These are phyloP conservation scores for Drosophila incognita DNA, from an alignment of 2,888 invertebrate genomes.

Conservation along the genomic window DNA sequence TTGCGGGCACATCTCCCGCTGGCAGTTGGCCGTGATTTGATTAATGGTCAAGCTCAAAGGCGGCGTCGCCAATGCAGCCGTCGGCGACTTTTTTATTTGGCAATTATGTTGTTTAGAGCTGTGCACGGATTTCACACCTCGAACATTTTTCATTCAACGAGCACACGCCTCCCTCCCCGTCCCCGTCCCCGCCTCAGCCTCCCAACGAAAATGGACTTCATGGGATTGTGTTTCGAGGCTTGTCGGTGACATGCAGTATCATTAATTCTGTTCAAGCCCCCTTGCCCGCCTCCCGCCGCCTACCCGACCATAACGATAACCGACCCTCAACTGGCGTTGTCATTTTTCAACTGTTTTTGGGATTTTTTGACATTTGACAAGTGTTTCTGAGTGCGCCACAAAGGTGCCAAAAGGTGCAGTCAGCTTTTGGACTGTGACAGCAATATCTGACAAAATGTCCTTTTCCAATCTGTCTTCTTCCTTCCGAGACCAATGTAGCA, in stretches of 20 bases:
- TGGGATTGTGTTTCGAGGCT: conserved; percentile 81
- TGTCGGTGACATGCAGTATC: conserved; percentile 82
- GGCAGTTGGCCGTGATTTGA: conserved; percentile 60
- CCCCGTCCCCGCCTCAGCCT: not conserved
- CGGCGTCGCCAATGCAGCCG: conserved; percentile 36
- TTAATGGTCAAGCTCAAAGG: conserved; percentile 70
- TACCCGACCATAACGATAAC: no score
- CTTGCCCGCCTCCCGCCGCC: not conserved
- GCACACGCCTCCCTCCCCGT: conserved; percentile 4
- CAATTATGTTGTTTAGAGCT: conserved; percentile 80
- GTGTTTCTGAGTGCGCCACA: conserved; percentile 65
- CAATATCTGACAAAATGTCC: conserved; percentile 13
- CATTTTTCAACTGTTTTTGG: conserved; percentile 73
- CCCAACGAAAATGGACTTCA: conserved; percentile 40
- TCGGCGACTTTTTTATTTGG: conserved; percentile 80
- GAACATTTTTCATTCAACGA: conserved; percentile 70
- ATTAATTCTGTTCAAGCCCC: conserved; percentile 73
- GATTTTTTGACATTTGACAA: conserved; percentile 76
- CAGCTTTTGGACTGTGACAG: conserved; percentile 8
- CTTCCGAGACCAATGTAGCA: conserved; percentile 10
- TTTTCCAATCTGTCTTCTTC: conserved; percentile 44
- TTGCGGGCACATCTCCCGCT: conserved; percentile 38
- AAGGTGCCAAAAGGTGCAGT: conserved; percentile 67
- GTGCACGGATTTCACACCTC: conserved; percentile 75
- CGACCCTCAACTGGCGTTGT: conserved; percentile 47